phyloP scores from a whole-genome alignment of 37 sponge, comb jelly and placozoan species.

The Axinella damicornis region DNA sequence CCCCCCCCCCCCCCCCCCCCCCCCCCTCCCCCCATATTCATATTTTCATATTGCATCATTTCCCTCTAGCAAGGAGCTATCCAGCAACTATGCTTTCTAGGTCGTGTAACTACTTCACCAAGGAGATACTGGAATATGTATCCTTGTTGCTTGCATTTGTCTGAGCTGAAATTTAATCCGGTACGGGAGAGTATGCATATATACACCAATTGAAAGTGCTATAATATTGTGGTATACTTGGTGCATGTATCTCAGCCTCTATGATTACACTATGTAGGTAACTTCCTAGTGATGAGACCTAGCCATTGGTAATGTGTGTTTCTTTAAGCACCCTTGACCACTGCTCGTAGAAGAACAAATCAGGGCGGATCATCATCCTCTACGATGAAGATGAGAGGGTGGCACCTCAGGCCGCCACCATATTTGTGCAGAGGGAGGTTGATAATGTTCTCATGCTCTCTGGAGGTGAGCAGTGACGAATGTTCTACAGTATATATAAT shows the following conservation, averaged over 20 bases:
- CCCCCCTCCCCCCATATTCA: too few species aligned
- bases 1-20: too few species aligned
- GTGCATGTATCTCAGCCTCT: background rate
- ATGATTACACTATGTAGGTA: background rate
- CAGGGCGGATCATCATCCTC: conserved; percentile 93
- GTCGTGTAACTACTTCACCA: conserved; percentile 95
- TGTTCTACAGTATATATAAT: too few species aligned
- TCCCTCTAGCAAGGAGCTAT: conserved; percentile 78
- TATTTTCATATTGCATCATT: too few species aligned
- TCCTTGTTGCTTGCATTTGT: too few species aligned
- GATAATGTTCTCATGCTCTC: conserved; percentile 98
- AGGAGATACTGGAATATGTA: conserved; percentile 95
- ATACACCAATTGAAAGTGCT: too few species aligned
- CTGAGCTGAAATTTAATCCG: too few species aligned
- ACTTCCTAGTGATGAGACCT: background rate
- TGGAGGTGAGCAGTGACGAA: conserved; percentile 69
- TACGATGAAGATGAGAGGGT: conserved; percentile 98
- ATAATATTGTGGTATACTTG: too few species aligned
- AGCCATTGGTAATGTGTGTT: background rate
- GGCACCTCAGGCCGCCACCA: conserved; percentile 91
- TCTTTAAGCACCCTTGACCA: conserved; percentile 1
- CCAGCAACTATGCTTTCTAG: conserved; percentile 89
- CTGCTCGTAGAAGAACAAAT: conserved; percentile 83
- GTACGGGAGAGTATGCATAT: too few species aligned
- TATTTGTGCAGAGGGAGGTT: conserved; percentile 92